Conservation (phyloP, 1,140 invertebrate species). For the Prorops nasuta region DNA sequence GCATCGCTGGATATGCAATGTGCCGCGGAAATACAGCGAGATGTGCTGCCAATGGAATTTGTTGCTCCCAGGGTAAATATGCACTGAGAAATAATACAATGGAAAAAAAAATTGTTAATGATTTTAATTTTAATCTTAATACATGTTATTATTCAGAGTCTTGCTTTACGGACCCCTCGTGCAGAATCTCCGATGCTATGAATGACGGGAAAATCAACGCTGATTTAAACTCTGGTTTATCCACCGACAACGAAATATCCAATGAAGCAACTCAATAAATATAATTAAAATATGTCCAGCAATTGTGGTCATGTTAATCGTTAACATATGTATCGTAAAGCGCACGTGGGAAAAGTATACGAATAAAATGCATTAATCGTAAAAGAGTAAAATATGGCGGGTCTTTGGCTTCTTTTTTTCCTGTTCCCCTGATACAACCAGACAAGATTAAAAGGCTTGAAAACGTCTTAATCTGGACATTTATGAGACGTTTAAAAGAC, state of each 20-base stretch:
- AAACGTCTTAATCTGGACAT: too few relatives aligned
- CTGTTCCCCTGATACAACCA: too few relatives aligned
- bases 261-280: not conserved
- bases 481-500: too few relatives aligned
- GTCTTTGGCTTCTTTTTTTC: too few relatives aligned
- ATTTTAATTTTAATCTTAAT: slow-evolving; percentile 3
- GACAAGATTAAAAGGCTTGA: too few relatives aligned
- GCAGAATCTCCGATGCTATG: slow-evolving; percentile 34
- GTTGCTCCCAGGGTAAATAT: slow-evolving; percentile 57
- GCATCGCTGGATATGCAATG: slow-evolving; percentile 53
- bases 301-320: too few relatives aligned
- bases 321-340: too few relatives aligned
- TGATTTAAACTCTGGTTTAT: slow-evolving; percentile 30
- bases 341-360: too few relatives aligned
- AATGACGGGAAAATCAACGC: slow-evolving; percentile 33
- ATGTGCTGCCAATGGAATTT: slow-evolving; percentile 57
- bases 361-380: too few relatives aligned
- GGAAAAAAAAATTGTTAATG: not conserved
- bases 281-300: too few relatives aligned
- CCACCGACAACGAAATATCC: slow-evolving; percentile 25
- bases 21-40: slow-evolving; percentile 56
- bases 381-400: too few relatives aligned
- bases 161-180: slow-evolving; percentile 47
- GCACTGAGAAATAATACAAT: not conserved
- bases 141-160: slow-evolving; percentile 46